phyloP scores from a whole-genome alignment of 2,113 vertebrate species.

The Maccullochella peelii region DNA sequence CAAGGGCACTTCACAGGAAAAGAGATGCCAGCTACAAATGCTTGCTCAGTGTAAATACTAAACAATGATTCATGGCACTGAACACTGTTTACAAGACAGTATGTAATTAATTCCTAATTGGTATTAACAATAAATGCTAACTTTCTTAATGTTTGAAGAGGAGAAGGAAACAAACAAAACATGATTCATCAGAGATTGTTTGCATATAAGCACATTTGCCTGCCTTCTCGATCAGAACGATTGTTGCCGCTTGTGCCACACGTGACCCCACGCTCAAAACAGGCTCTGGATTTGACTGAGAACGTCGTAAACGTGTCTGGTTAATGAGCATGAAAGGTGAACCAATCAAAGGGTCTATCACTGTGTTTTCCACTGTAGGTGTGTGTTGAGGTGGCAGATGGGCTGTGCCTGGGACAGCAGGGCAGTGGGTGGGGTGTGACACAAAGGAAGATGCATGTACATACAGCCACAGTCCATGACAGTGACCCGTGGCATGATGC shows the following conservation, averaged over 20 bases:
- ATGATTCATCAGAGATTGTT: slow-evolving; percentile 38
- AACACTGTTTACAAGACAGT: slow-evolving; percentile 50
- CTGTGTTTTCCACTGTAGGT: slow-evolving; percentile 13
- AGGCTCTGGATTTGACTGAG: slow-evolving; percentile 29
- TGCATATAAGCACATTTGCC: slow-evolving; percentile 52
- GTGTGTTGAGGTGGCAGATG: slow-evolving; percentile 39
- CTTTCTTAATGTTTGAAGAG: slow-evolving; percentile 42
- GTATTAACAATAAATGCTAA: slow-evolving; percentile 47
- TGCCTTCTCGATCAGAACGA: slow-evolving; percentile 23
- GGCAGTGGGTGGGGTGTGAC: slow-evolving; percentile 33
- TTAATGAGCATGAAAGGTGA: slow-evolving; percentile 1
- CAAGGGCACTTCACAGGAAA: slow-evolving; percentile 75
- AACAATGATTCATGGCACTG: slow-evolving; percentile 51
- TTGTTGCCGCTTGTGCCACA: slow-evolving; percentile 22
- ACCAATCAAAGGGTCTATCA: slow-evolving; percentile 13
- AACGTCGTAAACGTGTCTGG: slow-evolving; percentile 28
- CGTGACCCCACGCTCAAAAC: neutral
- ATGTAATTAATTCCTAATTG: slow-evolving; percentile 55
- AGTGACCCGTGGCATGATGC: slow-evolving; percentile 28
- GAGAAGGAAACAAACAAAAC: slow-evolving; percentile 30
- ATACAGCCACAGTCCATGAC: slow-evolving; percentile 16
- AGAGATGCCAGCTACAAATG: slow-evolving; percentile 67
- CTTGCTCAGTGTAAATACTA: slow-evolving; percentile 71
- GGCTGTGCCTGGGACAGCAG: slow-evolving; percentile 32
- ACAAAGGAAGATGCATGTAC: slow-evolving; percentile 29